Conservation (phyloP, 2,113 vertebrate genomes). For the Nothoprocta perdicaria region DNA sequence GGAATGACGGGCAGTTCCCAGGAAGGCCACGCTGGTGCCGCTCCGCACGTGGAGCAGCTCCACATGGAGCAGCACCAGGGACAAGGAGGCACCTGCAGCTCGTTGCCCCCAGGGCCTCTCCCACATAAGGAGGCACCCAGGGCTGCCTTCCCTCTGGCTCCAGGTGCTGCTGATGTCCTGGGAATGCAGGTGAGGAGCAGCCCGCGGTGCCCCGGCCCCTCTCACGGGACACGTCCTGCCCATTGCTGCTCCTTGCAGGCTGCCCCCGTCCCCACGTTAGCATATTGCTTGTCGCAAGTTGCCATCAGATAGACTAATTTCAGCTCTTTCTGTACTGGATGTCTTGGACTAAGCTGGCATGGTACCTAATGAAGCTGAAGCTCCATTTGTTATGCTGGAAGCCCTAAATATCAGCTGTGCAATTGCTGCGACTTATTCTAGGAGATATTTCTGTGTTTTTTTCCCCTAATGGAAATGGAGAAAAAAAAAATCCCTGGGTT, state of each 20-base stretch:
- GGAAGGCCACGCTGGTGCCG: too few relatives aligned
- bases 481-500: neutral
- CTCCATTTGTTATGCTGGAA: constrained; percentile 64
- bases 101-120: neutral
- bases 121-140: neutral
- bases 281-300: constrained; percentile 37
- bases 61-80: too few relatives aligned
- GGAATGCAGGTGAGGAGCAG: neutral
- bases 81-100: neutral
- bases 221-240: fast-evolving
- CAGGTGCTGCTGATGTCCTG: fast-evolving
- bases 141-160: fast-evolving
- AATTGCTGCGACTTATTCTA: constrained; percentile 29
- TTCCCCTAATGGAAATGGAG: neutral
- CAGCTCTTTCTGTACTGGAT: constrained; percentile 60
- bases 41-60: too few relatives aligned
- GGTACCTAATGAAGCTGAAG: constrained; percentile 59
- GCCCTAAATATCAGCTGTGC: constrained; percentile 66
- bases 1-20: fast-evolving
- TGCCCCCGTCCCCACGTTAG: neutral
- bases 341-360: constrained; percentile 64
- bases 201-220: too few relatives aligned
- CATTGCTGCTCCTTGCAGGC: fast-evolving
- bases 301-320: constrained; percentile 55
- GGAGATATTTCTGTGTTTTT: neutral